These are phyloP conservation scores for Megalops atlanticus DNA, from an alignment of 2,113 vertebrate genomes.

Conservation along the genomic window DNA sequence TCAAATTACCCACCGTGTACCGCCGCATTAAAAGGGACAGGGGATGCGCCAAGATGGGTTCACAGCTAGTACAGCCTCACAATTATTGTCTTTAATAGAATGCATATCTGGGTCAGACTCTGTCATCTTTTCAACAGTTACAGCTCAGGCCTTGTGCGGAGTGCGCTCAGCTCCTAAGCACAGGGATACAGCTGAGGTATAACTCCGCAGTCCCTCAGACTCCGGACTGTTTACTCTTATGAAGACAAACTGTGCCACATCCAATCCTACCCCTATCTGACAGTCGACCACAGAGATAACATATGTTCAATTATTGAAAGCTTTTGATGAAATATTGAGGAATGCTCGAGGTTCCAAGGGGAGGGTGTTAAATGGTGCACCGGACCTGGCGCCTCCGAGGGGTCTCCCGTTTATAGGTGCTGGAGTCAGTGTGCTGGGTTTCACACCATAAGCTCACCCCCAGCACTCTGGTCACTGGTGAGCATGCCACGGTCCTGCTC, in stretches of 20 bases:
- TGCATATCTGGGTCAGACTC: slow-evolving; percentile 4
- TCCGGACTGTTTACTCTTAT: neutral
- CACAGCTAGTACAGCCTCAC: too few relatives aligned
- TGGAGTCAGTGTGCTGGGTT: neutral
- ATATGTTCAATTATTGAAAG: neutral
- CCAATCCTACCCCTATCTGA: too few relatives aligned
- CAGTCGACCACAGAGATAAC: too few relatives aligned
- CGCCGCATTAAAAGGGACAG: slow-evolving; percentile 12
- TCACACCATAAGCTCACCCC: too few relatives aligned
- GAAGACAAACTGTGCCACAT: too few relatives aligned
- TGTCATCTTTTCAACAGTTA: neutral
- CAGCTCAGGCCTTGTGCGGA: neutral
- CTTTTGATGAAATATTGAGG: neutral
- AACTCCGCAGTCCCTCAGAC: neutral
- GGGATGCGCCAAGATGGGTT: too few relatives aligned
- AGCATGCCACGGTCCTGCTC: too few relatives aligned
- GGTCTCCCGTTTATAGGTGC: neutral
- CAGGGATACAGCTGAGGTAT: too few relatives aligned
- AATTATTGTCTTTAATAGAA: slow-evolving; percentile 2
- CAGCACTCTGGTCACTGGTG: too few relatives aligned
- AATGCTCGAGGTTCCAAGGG: neutral
- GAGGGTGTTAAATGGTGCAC: neutral
- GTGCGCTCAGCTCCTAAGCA: neutral
- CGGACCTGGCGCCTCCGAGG: neutral
- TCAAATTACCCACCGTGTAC: slow-evolving; percentile 20